These are phyloP conservation scores for Melanitta fusca DNA, from an alignment of 2,797 vertebrate genomes.

Conservation along the genomic window DNA sequence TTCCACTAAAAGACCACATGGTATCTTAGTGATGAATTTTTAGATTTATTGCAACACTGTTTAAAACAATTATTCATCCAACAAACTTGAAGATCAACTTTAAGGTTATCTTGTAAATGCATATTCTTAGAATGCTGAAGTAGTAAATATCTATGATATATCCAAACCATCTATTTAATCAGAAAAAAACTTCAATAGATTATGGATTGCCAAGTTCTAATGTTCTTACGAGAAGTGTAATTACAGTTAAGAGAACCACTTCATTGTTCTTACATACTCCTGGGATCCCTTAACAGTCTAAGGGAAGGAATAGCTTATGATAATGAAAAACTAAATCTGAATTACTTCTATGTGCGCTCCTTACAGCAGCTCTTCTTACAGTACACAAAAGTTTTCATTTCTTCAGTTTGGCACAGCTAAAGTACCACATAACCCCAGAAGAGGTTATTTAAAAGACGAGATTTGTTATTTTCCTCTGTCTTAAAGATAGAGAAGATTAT, in stretches of 20 bases:
- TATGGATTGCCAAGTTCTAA: slow-evolving; percentile 20
- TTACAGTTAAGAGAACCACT: slow-evolving; percentile 49
- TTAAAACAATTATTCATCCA: neutral
- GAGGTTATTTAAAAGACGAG: no score
- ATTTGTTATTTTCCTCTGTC: neutral
- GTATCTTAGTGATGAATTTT: neutral
- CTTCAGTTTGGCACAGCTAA: neutral
- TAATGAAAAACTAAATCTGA: neutral
- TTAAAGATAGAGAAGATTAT: neutral
- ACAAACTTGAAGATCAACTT: neutral
- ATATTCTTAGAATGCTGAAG: neutral
- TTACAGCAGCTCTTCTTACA: neutral
- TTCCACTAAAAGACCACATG: neutral
- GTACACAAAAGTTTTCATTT: neutral
- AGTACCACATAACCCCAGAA: neutral
- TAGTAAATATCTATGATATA: neutral
- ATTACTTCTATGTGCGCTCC: neutral
- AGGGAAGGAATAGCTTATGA: neutral
- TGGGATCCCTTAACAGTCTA: slow-evolving; percentile 33
- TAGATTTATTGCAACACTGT: neutral
- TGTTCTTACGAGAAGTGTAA: slow-evolving; percentile 40
- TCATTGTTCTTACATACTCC: neutral
- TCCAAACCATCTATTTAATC: neutral
- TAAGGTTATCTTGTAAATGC: neutral
- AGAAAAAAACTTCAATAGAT: neutral